phyloP scores from a whole-genome alignment of 1,140 invertebrate genomes.

The Anastatus disparis region DNA sequence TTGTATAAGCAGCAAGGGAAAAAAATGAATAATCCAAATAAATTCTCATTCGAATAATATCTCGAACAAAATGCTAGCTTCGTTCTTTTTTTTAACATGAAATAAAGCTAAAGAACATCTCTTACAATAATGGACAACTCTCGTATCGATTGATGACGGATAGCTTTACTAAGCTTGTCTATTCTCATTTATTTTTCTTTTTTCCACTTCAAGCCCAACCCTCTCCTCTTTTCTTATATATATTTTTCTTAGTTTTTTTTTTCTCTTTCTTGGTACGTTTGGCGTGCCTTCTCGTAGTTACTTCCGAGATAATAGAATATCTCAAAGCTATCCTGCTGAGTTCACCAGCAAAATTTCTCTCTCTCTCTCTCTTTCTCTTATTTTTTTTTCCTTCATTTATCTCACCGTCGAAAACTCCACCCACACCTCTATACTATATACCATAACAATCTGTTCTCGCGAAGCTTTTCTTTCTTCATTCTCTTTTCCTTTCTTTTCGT shows the following conservation, averaged over 20 bases:
- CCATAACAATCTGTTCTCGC: constrained; percentile 24
- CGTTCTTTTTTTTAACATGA: no score
- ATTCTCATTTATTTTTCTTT: no score
- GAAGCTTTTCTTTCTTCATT: constrained; percentile 9
- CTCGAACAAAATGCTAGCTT: no score
- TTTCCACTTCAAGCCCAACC: no score
- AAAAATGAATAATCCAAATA: no score
- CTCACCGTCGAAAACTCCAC: not conserved
- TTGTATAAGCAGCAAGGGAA: no score
- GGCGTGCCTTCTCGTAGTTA: constrained; percentile 27
- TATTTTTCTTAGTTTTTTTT: not conserved
- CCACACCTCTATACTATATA: not conserved
- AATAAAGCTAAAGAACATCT: no score
- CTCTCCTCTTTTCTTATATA: no score
- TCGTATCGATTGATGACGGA: constrained; percentile 16
- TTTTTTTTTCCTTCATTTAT: constrained; percentile 27
- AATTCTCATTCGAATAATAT: no score
- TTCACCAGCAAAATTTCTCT: not conserved
- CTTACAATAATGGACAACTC: not conserved
- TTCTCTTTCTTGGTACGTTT: constrained; percentile 34
- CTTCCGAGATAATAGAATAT: constrained; percentile 36
- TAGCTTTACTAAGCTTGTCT: no score
- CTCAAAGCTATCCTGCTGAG: constrained; percentile 16
- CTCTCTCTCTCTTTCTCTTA: no score
- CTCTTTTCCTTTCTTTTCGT: constrained; percentile 15